phyloP scores from a whole-genome alignment of 2,888 invertebrate species.

The Itoplectis maculator region DNA sequence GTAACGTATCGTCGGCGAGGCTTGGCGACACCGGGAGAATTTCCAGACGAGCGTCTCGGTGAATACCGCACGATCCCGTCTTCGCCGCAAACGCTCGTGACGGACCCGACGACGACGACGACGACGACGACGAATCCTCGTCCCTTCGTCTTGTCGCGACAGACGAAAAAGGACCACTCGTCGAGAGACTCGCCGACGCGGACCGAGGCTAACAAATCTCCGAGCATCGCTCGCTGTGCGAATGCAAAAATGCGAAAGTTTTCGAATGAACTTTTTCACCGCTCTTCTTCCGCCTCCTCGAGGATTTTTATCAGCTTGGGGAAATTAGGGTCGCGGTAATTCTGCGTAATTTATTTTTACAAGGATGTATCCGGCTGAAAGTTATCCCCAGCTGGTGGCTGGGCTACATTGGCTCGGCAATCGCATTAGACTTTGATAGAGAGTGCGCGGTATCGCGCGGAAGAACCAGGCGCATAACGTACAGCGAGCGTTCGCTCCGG shows the following conservation, averaged over 20 bases:
- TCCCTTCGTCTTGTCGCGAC: slow-evolving; percentile 6
- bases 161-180: background rate
- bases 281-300: no score
- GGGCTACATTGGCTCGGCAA: background rate
- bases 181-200: background rate
- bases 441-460: background rate
- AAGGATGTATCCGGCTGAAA: slow-evolving; percentile 29
- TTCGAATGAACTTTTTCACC: background rate
- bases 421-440: slow-evolving; percentile 38
- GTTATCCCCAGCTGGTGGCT: slow-evolving; percentile 44
- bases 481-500: background rate
- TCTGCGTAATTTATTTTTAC: slow-evolving; percentile 46
- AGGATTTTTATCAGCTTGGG: background rate
- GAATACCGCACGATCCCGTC: background rate
- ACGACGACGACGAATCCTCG: slow-evolving; percentile 1
- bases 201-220: background rate
- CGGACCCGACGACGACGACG: no score
- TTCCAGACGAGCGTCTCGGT: slow-evolving; percentile 6
- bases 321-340: slow-evolving; percentile 57
- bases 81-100: background rate
- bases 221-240: background rate
- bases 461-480: background rate
- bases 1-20: slow-evolving; percentile 67
- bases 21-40: slow-evolving; percentile 38
- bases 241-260: background rate